Base-by-base conservation (phyloP, 2,113 vertebrate species). In the Pelusios castaneus region DNA sequence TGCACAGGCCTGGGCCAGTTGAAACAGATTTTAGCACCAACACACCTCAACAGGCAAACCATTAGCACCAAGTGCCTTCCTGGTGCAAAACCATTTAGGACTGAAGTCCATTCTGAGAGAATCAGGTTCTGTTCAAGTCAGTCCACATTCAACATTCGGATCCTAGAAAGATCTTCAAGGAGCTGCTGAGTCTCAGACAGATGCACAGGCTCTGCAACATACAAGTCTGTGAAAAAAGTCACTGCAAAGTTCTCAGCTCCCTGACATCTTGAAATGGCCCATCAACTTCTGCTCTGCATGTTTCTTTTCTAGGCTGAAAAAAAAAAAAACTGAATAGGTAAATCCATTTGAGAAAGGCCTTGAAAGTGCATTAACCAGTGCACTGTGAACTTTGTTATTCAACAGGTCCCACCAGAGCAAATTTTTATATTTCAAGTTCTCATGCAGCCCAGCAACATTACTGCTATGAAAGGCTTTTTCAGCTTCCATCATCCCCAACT, bases 21-120 rank as follows among this genome's bases (percentile, higher is more conserved):
- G 88, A 79, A 81, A 92, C 76, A 41, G 88, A 79, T 91, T 89
- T 89, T 84, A 96, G 54, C 52, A 95, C 55, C 67, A 87, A 55
- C n/a, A n/a, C n/a, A n/a, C 7, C 60, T 67, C 34, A 67, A 67
- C 8, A n/a, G 34, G 34, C 63, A 67, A n/a, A 67, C 34, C 63
- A n/a, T 67, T 34, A 67, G 9, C 34, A n/a, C 60, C 60, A 67
- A 19, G 34, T 19, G 17, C 34, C 63, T 67, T 67, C 34, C 17
- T 67, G 31, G 34, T n/a, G 34, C 8, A 67, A 63, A 67, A 17
- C 34, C 63, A 67, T n/a, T 67, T 67, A 67, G 34, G 17, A 16
- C 17, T 9, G 17, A n/a, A 38, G 17, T 67, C 63, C n/a, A 67
- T 4, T n/a, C 63, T n/a, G 34, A 67, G 63, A 67, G 8, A 63